A percentile compares a stretch with the other conserved stretches of the same genome.
phyloP scores from a whole-genome alignment of 37 sponge, comb jelly and placozoan species.

The Corticium candelabrum region DNA sequence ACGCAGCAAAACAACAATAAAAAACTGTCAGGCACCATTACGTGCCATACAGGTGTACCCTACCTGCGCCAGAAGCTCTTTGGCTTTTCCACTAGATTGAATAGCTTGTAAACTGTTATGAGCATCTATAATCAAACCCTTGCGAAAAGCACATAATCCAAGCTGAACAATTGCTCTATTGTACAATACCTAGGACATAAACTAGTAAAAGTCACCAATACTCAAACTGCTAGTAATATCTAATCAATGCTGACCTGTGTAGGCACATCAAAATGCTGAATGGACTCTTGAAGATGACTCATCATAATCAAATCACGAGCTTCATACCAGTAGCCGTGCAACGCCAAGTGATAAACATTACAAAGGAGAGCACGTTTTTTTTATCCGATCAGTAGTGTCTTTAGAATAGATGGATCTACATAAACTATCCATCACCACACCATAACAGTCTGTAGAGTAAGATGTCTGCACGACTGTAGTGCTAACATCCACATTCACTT shows the following conservation, averaged over 20 bases:
- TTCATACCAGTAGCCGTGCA: constrained; percentile 67
- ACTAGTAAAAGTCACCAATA: constrained; percentile 21
- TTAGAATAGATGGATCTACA: constrained; percentile 14
- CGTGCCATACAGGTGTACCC: no score
- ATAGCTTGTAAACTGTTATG: constrained; percentile 88
- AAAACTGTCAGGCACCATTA: no score
- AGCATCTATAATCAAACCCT: constrained; percentile 89
- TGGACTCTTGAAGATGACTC: constrained; percentile 91
- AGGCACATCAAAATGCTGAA: constrained; percentile 70
- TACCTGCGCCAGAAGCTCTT: constrained; percentile 93
- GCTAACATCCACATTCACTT: no score
- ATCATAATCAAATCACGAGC: constrained; percentile 90
- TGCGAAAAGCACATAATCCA: constrained; percentile 98
- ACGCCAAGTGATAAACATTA: constrained; percentile 90
- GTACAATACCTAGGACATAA: no score
- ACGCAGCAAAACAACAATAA: neutral
- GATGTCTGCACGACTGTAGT: no score
- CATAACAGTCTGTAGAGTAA: no score
- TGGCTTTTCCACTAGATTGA: constrained; percentile 78
- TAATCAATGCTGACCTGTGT: constrained; percentile 57
- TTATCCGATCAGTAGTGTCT: constrained; percentile 32
- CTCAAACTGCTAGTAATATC: neutral
- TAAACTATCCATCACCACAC: no score
- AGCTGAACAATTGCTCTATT: constrained; percentile 91
- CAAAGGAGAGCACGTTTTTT: constrained; percentile 82